phyloP scores from a whole-genome alignment of 2,797 vertebrate species.

The Melanotaenia trifasciata region DNA sequence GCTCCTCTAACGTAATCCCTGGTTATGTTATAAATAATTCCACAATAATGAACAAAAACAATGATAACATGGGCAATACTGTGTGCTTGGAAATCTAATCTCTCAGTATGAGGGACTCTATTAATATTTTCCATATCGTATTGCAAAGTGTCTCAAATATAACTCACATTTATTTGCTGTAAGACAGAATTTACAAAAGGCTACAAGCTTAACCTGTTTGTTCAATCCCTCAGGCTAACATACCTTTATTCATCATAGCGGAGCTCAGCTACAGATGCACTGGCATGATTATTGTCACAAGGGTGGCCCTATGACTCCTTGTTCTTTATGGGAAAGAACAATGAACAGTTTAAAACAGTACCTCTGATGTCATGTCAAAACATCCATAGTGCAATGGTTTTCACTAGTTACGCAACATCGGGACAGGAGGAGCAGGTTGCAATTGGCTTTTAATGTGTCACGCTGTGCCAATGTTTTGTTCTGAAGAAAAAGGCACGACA shows the following conservation, averaged over 20 bases:
- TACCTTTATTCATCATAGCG: constrained; percentile 43
- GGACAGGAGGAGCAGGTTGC: constrained; percentile 20
- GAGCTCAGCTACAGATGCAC: constrained; percentile 26
- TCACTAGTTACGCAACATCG: constrained; percentile 35
- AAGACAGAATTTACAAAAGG: constrained; percentile 17
- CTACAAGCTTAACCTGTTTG: constrained; percentile 27
- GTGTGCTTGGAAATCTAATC: constrained; percentile 6
- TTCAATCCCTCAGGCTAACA: constrained; percentile 47
- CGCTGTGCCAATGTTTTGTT: constrained; percentile 20
- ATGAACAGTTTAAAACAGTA: constrained; percentile 55
- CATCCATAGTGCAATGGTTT: constrained; percentile 45
- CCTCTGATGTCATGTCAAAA: constrained; percentile 64
- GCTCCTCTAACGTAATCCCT: neutral
- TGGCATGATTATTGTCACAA: constrained; percentile 56
- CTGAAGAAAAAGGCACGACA: constrained; percentile 4
- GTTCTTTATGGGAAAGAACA: constrained; percentile 41
- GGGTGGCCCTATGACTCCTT: constrained; percentile 43
- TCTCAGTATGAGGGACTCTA: neutral
- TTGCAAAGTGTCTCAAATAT: constrained; percentile 27
- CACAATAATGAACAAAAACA: constrained; percentile 31
- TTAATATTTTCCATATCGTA: constrained; percentile 34
- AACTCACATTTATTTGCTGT: constrained; percentile 16
- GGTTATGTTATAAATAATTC: constrained; percentile 26
- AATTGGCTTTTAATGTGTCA: constrained; percentile 29
- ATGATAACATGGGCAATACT: constrained; percentile 27